Base-by-base conservation (phyloP, 2,797 vertebrate species). In the Rhodeus uyekii region DNA sequence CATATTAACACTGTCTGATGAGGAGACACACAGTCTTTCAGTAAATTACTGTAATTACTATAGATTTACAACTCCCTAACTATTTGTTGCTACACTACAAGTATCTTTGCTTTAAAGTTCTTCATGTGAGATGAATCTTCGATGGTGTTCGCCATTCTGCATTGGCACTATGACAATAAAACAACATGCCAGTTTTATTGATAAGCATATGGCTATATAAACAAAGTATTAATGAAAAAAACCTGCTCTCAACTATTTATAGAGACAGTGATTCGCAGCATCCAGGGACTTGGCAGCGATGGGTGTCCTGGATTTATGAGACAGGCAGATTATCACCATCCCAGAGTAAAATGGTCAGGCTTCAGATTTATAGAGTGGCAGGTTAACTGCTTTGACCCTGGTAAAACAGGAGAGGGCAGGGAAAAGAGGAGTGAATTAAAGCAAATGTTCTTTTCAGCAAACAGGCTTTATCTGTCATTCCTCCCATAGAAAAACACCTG, bases 311-410 rank as follows among this genome's bases (percentile, higher is more conserved):
- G 71, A 87, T 85, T 87, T 74, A 83, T 34, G 73, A 74, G 76
- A 27, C 72, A 67, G 34, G 50, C 38, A 34, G 34, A 83, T 85
- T 83, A 85, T 78, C 48, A 78, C n/a, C 50, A 53, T 53, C 50
- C 60, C 72, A 78, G 24, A 63, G 63, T 67, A 71, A 83, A 80
- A 75, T 13, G 19, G 53, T 63, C 58, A 42, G 65, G 32, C 42
- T 12, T 74, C n/a, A 81, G 74, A 87, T 87, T 87, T 80, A 83
- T 80, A 65, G 67, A 78, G 81, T 14, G 55, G 46, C 12, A 87
- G 74, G 81, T 83, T 81, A 87, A 81, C 53, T n/a, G 74, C 68
- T 75, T 65, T 85, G 81, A 85, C 81, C 83, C 74, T 38, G 44
- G 3, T 71, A 75, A 60, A 63, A 55, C 27, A 75, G 82, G 39